These are phyloP conservation scores for Osmerus eperlanus DNA, from an alignment of 2,113 vertebrate genomes.

Conservation along the genomic window DNA sequence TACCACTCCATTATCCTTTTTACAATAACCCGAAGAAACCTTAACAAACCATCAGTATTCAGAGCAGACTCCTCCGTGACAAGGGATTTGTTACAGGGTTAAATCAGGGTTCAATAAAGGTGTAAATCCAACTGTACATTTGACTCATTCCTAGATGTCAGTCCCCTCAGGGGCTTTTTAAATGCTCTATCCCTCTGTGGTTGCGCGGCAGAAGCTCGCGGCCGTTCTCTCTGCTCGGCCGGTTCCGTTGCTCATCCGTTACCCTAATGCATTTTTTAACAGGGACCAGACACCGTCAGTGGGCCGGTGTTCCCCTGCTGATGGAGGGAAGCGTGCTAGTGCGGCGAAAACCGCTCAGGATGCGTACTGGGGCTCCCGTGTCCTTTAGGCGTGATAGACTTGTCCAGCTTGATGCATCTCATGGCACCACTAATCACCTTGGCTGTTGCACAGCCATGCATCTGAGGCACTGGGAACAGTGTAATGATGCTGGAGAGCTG, in stretches of 20 bases:
- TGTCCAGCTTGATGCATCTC: neutral
- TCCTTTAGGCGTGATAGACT: slow-evolving; percentile 4
- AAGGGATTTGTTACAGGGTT: neutral
- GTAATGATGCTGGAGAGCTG: neutral
- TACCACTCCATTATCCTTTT: neutral
- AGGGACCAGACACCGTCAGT: slow-evolving; percentile 9
- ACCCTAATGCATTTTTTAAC: slow-evolving; percentile 38
- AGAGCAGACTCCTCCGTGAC: neutral
- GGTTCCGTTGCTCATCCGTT: slow-evolving; percentile 23
- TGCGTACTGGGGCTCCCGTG: neutral
- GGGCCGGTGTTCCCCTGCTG: slow-evolving; percentile 6
- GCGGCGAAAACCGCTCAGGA: slow-evolving; percentile 24
- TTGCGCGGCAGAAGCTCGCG: slow-evolving; percentile 15
- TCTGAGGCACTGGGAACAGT: neutral
- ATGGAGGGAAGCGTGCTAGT: neutral
- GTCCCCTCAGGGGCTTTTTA: neutral
- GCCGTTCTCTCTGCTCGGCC: slow-evolving; percentile 12
- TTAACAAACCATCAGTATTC: neutral
- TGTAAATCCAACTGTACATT: neutral
- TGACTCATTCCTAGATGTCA: neutral
- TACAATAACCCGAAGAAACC: neutral
- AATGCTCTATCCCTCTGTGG: slow-evolving; percentile 4
- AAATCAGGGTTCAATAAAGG: neutral
- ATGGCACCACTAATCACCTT: neutral
- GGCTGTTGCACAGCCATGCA: slow-evolving; percentile 1